These are phyloP conservation scores for Agriopis leucophaearia DNA, from an alignment of 2,888 invertebrate genomes.

Conservation along the genomic window DNA sequence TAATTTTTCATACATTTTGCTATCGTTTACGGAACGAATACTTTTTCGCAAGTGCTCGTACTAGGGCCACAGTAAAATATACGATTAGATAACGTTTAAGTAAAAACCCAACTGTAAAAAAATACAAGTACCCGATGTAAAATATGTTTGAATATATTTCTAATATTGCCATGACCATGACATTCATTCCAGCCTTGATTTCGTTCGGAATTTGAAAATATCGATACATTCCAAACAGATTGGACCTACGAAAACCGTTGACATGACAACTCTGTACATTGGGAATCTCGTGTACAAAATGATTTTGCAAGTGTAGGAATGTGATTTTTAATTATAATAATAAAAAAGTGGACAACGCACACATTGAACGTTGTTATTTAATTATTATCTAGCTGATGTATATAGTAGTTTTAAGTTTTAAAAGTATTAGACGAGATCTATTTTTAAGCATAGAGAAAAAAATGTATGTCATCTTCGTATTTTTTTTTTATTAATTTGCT, in stretches of 20 bases:
- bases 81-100: no score
- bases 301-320: slow-evolving; percentile 42
- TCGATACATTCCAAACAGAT: slow-evolving; percentile 63
- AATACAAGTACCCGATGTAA: no score
- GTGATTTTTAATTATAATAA: slow-evolving; percentile 45
- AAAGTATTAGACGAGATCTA: slow-evolving; percentile 77
- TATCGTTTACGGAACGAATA: no score
- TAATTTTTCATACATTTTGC: no score
- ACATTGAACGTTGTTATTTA: slow-evolving; percentile 53
- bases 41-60: no score
- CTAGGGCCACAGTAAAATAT: no score
- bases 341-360: slow-evolving; percentile 47
- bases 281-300: slow-evolving; percentile 66
- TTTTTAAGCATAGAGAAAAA: slow-evolving; percentile 70
- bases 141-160: slow-evolving; percentile 19
- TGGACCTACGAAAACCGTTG: slow-evolving; percentile 47
- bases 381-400: slow-evolving; percentile 72
- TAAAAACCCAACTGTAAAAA: no score
- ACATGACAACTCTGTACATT: slow-evolving; percentile 56
- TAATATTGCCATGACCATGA: slow-evolving; percentile 34
- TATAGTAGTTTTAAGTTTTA: slow-evolving; percentile 71
- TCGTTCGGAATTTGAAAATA: slow-evolving; percentile 35
- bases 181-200: slow-evolving; percentile 50
- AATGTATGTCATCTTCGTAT: slow-evolving; percentile 65
- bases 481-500: slow-evolving; percentile 77